Evolutionary conservation across 2,113 vertebrate genomes (phyloP).

Genomic region (Rhodinocichla rosea): DNA sequence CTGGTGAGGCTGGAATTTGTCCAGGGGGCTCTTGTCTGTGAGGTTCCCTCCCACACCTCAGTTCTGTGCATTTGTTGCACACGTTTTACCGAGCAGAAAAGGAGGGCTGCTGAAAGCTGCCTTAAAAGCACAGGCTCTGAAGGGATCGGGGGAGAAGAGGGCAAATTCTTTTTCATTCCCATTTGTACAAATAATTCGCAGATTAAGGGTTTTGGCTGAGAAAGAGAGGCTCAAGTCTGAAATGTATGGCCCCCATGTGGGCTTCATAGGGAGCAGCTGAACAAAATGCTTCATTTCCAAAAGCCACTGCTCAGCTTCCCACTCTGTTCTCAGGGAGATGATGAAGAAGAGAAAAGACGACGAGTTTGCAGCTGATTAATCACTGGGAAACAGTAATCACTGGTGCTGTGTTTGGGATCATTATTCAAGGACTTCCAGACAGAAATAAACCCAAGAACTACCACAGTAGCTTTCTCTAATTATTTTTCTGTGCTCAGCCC

Average conservation of each 20-base stretch:
- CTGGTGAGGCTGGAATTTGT: background rate
- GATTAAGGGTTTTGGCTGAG: background rate
- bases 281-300: background rate
- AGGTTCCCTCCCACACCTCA: background rate
- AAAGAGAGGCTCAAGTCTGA: background rate
- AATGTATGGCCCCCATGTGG: background rate
- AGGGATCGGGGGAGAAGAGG: background rate
- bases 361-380: conserved; percentile 47
- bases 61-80: background rate
- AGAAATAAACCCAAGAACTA: conserved; percentile 22
- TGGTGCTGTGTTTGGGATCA: conserved; percentile 41
- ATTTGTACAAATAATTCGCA: background rate
- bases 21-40: background rate
- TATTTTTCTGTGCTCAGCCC: conserved; percentile 28
- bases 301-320: background rate
- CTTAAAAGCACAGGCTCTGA: background rate
- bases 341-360: background rate
- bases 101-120: background rate
- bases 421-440: conserved; percentile 50
- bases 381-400: conserved; percentile 55
- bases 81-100: background rate
- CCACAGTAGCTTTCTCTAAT: conserved; percentile 46
- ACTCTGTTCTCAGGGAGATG: background rate
- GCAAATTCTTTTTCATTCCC: background rate
- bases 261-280: background rate